Evolutionary conservation across 1,140 invertebrate genomes (phyloP).

Genomic region (Eurosta solidaginis): DNA sequence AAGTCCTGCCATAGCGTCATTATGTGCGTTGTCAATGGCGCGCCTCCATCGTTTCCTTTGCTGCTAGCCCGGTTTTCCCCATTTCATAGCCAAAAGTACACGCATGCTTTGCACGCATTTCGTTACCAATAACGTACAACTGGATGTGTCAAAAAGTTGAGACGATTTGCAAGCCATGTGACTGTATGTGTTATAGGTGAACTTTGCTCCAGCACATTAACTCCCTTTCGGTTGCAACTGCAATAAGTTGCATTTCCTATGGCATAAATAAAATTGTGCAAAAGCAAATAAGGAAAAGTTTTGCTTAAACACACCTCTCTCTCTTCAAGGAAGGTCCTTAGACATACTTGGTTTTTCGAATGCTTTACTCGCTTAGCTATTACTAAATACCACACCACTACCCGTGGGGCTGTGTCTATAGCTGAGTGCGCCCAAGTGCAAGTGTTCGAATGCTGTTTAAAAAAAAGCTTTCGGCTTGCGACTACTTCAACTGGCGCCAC

Average conservation of each 20-base stretch:
- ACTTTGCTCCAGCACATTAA: neutral
- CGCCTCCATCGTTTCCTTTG: neutral
- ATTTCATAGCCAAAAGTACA: slow-evolving; percentile 20
- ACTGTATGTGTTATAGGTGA: neutral
- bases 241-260: slow-evolving; percentile 11
- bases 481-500: neutral
- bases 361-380: neutral
- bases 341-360: no score
- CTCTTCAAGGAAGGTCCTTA: no score
- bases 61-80: slow-evolving; percentile 3
- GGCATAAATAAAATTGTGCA: neutral
- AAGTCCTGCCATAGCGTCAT: neutral
- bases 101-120: neutral
- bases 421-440: neutral
- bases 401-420: neutral
- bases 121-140: neutral
- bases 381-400: neutral
- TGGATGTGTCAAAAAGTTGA: neutral
- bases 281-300: neutral
- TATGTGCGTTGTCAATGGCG: neutral
- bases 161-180: neutral
- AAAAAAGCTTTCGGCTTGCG: neutral
- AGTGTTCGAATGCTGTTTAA: neutral
- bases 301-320: neutral
- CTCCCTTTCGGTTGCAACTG: neutral